Conservation (phyloP, 2,888 invertebrate species). For the Dromius quadrimaculatus region DNA sequence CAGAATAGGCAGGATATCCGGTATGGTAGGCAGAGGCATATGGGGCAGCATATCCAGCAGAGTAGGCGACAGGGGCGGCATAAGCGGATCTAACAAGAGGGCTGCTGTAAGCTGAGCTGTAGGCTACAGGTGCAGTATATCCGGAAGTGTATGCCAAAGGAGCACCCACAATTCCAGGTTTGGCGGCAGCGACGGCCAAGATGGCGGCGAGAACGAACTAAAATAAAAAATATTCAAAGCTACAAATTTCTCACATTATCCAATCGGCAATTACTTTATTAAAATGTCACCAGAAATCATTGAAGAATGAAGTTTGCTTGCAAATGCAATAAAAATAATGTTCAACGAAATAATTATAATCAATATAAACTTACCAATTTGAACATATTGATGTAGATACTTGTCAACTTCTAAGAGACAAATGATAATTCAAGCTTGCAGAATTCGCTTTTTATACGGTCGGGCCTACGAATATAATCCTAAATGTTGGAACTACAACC, state of each 20-base stretch:
- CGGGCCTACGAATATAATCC: neutral
- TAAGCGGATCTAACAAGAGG: neutral
- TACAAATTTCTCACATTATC: no score
- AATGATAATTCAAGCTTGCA: constrained; percentile 32
- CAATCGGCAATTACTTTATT: no score
- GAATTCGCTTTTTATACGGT: constrained; percentile 32
- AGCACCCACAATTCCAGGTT: constrained; percentile 63
- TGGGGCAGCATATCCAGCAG: constrained; percentile 18
- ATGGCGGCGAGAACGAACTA: constrained; percentile 68
- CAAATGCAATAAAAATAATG: no score
- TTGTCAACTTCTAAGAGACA: constrained; percentile 41
- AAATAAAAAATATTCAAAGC: neutral
- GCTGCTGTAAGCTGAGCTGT: constrained; percentile 6
- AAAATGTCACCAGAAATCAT: no score
- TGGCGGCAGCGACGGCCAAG: constrained; percentile 68
- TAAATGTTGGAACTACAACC: neutral
- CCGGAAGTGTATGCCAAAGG: constrained; percentile 61
- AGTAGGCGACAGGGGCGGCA: constrained; percentile 28
- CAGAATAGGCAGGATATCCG: constrained; percentile 61
- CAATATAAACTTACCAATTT: constrained; percentile 38
- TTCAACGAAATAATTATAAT: no score
- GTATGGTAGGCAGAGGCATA: constrained; percentile 31
- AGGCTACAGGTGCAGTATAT: constrained; percentile 15
- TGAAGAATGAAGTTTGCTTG: no score
- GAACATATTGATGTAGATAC: constrained; percentile 47